Base-by-base conservation (phyloP, 2,113 vertebrate genomes). In the Nettapus auritus region DNA sequence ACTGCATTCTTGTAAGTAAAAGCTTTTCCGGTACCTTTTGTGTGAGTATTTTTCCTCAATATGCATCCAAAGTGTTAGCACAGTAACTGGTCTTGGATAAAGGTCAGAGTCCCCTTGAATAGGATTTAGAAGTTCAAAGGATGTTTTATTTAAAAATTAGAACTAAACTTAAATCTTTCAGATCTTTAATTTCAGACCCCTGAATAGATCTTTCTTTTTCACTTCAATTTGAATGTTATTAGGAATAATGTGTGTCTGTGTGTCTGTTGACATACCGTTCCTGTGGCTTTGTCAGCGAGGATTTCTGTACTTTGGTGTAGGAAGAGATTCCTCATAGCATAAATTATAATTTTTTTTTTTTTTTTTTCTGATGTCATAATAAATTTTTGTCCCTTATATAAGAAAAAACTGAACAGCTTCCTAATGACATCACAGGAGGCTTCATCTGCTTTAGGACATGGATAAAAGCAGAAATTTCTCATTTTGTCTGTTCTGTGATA, bases 1-100 rank as follows among this genome's bases (percentile, higher is more conserved):
- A 90, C 96, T 97, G 94, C 96, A 92, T 98, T 97, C 93, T 95
- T 98, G 98, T 98, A 98, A 98, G 98, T 98, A 97, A 96, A 97
- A 96, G 96, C 97, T 97, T 96, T 97, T 97, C 96, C 63, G 66
- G 84, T 95, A 92, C 93, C 93, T 97, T 97, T 98, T 96, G 97
- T 96, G 97, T 97, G 93, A 56, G 28, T 95, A 84, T 95, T 97
- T 98, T 94, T 96, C 53, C 86, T 97, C 97, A 96, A 59, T 94
- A 94, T 77, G 95, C 96, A 88, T 97, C 94, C 97, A 74, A 97
- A 96, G 96, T 94, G 74, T 95, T 96, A 97, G 94, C 94, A 94
- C 93, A 97, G 94, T 97, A 96, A 96, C 96, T 97, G 94, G 82
- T 96, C 85, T 95, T 76, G 90, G 94, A 89, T 94, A 93, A 97